Base-by-base conservation (phyloP, 1,140 invertebrate species). In the Dinothrombium tinctorium region DNA sequence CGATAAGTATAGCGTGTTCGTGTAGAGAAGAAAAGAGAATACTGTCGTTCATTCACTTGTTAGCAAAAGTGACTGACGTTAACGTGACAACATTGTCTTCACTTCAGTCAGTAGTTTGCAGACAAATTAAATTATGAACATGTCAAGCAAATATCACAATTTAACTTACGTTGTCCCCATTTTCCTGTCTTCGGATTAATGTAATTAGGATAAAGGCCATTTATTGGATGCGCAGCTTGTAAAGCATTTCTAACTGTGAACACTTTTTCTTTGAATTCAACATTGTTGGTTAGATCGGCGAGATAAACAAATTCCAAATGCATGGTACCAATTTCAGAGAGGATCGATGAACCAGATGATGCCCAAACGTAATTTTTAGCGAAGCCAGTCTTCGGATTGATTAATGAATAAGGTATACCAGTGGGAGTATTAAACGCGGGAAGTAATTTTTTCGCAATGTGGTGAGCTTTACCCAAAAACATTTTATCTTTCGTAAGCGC, bases 321-420 rank as follows among this genome's bases (percentile, higher is more conserved):
- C 35, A 99, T 63, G 0, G 89, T 92, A 35, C 94, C 92, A 54
- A 96, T 79, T 63, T 98, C 94, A 0, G 90, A 86, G 0, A 99
- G 64, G 50, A 99, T 98, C 50, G 87, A 94, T 52, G 81, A 83
- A 2, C 86, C 81, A 35, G 84, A 86, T 48, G 78, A 82, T 1
- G 90, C 90, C 92, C 92, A 99, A 32, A 73, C 80, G 59, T 90
- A 96, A 61, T 96, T 96, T 53, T 83, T 82, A 53, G 76, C 77
- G 11, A 62, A 58, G 21, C 60, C 59, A 42, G 74, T 83, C 51
- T 74, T 73, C 22, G 83, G 65, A 60, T 90, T 90, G 51, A 94
- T 73, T 48, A 99, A 68, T 8, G 90, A 78, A 59, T 86, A 73
- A 17, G 94, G 92, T 51, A 99, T 83, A 40, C 92, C 94, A n/a